phyloP scores from a whole-genome alignment of 2,888 invertebrate species.

The Belgica antarctica region DNA sequence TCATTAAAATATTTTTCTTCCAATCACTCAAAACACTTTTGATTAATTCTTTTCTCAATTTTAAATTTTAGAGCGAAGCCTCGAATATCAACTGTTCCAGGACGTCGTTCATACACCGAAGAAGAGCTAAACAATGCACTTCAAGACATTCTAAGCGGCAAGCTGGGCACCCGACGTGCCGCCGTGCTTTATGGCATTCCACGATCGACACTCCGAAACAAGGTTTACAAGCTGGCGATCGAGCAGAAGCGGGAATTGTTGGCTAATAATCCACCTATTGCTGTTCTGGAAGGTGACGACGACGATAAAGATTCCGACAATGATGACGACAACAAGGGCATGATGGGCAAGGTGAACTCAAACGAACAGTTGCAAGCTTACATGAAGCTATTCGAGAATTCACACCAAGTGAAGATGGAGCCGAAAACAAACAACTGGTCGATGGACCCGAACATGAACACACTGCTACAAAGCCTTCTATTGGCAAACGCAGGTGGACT shows the following conservation, averaged over 20 bases:
- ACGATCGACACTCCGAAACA: conserved; percentile 92
- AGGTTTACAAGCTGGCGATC: conserved; percentile 80
- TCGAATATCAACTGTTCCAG: conserved; percentile 63
- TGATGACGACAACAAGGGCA: conserved; percentile 61
- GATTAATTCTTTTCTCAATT: not conserved
- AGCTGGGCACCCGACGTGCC: conserved; percentile 87
- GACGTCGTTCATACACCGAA: conserved; percentile 87
- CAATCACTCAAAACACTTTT: not conserved
- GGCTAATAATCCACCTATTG: conserved; percentile 46
- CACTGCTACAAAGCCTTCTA: conserved; percentile 52
- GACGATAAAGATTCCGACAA: conserved; percentile 58
- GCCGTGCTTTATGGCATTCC: conserved; percentile 96
- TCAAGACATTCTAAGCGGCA: conserved; percentile 88
- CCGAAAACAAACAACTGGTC: conserved; percentile 49
- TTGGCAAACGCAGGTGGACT: conserved; percentile 48
- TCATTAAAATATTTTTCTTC: no score
- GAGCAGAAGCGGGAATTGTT: conserved; percentile 67
- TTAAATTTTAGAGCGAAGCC: conserved; percentile 62
- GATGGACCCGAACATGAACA: conserved; percentile 50
- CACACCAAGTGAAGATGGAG: conserved; percentile 48
- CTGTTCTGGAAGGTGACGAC: conserved; percentile 50
- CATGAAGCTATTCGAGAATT: conserved; percentile 46
- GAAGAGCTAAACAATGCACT: conserved; percentile 93
- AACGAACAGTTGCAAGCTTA: conserved; percentile 37
- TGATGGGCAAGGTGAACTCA: conserved; percentile 57